Base-by-base conservation (phyloP, 2,113 vertebrate species). In the Hystrix brachyura region DNA sequence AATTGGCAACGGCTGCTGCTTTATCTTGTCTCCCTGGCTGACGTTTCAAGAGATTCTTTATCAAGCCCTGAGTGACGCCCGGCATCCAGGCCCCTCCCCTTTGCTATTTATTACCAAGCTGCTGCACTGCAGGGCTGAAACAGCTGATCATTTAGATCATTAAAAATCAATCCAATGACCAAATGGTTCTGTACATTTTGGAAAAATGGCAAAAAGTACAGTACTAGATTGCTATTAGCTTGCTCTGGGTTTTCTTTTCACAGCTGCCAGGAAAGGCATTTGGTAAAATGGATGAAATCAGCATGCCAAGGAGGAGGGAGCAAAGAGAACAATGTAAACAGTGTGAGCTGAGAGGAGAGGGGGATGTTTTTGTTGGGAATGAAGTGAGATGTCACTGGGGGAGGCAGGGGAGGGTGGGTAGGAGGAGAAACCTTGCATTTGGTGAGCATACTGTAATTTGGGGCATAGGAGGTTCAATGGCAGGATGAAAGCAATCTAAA, bases 221-320 rank as follows among this genome's bases (percentile, higher is more conserved):
- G 71, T 82, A 92, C 95, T 81, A 34, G 65, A 95, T 96, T 90
- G 92, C 92, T 95, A 95, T 97, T 97, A 97, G 79, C 92, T 94
- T 87, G 94, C 80, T 81, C 81, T 69, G 76, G 55, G 53, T 95
- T 97, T 97, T 96, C 87, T 97, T 97, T 94, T 94, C 74, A 72
- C 38, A 62, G 92, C 90, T 97, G 96, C 95, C 97, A 98, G 71
- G 64, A 95, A 97, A 97, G 94, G 96, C 96, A 97, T 98, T 98
- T 97, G 95, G 94, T 95, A 84, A 96, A 97, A 97, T 95, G 96
- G 92, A 96, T 95, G 94, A 97, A 96, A 88, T 32, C 90, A 95
- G 90, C 84, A 79, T 88, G 92, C 96, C 96, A 96, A 95, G 92
- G 62, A 82, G 76, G 83, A 95, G 80, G 91, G 51, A 95, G 60